Evolutionary conservation across 2,888 invertebrate species (phyloP).

Genomic region (Furcula furcula): DNA sequence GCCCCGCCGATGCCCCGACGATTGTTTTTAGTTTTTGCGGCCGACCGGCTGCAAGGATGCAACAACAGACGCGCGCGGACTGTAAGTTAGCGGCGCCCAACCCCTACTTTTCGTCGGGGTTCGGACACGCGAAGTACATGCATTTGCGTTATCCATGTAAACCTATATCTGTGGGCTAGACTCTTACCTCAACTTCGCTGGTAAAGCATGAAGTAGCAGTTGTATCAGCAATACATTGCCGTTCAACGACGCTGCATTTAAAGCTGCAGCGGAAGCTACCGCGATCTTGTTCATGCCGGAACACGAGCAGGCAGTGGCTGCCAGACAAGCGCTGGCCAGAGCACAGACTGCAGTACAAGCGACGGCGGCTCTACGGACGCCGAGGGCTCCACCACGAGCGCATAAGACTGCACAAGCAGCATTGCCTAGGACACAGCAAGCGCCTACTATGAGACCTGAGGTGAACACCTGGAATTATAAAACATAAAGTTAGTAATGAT

Average conservation of each 20-base stretch:
- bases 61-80: too few species aligned
- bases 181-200: constrained; percentile 67
- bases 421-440: constrained; percentile 67
- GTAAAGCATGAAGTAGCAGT: constrained; percentile 60
- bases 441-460: constrained; percentile 69
- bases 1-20: too few species aligned
- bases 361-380: constrained; percentile 60
- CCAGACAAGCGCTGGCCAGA: constrained; percentile 56
- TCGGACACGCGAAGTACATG: too few species aligned
- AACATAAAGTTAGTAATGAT: too few species aligned
- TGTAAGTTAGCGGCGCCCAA: too few species aligned
- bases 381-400: constrained; percentile 57
- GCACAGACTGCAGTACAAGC: constrained; percentile 65
- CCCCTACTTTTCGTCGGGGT: too few species aligned
- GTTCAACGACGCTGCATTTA: constrained; percentile 70
- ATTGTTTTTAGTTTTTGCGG: too few species aligned
- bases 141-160: too few species aligned
- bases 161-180: too few species aligned
- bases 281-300: constrained; percentile 49
- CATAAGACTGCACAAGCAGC: constrained; percentile 60
- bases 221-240: constrained; percentile 70
- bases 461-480: constrained; percentile 65
- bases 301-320: constrained; percentile 64
- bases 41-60: too few species aligned
- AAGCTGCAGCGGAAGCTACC: constrained; percentile 64